These are phyloP conservation scores for Zaprionus africanus DNA, from an alignment of 1,140 invertebrate species.

Conservation along the genomic window DNA sequence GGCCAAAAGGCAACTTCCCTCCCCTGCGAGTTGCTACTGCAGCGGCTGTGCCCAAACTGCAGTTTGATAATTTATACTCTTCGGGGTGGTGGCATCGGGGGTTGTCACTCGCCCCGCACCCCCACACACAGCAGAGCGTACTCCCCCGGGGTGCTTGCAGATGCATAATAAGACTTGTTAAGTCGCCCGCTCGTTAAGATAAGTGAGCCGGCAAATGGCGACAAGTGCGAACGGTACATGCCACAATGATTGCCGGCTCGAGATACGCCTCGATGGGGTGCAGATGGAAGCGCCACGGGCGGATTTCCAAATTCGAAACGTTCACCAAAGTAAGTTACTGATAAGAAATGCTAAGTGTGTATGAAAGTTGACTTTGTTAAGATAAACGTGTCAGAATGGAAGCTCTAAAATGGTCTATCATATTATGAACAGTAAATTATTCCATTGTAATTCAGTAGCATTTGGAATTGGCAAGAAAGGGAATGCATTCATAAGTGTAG, in stretches of 20 bases:
- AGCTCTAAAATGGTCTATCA: constrained; percentile 1
- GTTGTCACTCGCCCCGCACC: constrained; percentile 26
- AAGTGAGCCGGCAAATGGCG: constrained; percentile 80
- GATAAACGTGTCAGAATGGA: neutral
- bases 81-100: constrained; percentile 6
- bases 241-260: constrained; percentile 74
- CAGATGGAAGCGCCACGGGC: neutral
- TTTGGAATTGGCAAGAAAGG: no score
- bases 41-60: constrained; percentile 53
- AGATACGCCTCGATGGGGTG: constrained; percentile 51
- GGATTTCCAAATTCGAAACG: constrained; percentile 18
- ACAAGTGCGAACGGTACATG: constrained; percentile 76
- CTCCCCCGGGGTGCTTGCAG: constrained; percentile 62
- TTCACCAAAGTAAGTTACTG: constrained; percentile 5
- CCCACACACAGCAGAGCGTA: neutral
- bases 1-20: constrained; percentile 45
- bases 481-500: no score
- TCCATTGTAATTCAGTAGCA: neutral
- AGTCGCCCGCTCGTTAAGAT: constrained; percentile 81
- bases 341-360: constrained; percentile 19
- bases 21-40: constrained; percentile 29
- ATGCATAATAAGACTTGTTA: constrained; percentile 82
- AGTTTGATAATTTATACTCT: constrained; percentile 69
- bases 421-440: neutral
- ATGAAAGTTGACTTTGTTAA: neutral